Evolutionary conservation across 2,797 vertebrate genomes (phyloP), one percentile per base, ranked within the genome.

Genomic region (Varecia variegata): DNA sequence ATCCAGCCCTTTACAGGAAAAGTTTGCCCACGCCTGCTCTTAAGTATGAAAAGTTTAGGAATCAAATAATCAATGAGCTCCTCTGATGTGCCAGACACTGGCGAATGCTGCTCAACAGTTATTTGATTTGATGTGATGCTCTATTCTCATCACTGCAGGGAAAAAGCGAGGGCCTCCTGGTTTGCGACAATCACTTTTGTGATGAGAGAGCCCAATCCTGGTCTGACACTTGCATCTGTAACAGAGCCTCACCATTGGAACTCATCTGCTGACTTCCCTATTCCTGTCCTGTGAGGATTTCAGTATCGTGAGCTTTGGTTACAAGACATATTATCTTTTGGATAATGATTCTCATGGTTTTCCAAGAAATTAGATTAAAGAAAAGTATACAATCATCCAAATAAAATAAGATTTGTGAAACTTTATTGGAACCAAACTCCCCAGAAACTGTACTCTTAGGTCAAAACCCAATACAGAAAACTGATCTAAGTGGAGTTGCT

Each of bases 331-430:
- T 14, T 52, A 25, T 56, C 21, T 88, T 79, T 87, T 25, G 15
- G 45, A 38, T 83, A 60, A 56, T 30, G 54, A 62, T n/a, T 21
- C 65, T 77, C 18, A 2, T 7, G 1, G 35, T 38, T 40, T 68
- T 81, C 54, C 27, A 58, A 62, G 90, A 60, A 45, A 40, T 35
- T 35, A 52, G 58, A 5, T 52, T 70, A 79, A 93, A 58, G 45
- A 89, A 30, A 85, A 85, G 32, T 58, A 88, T 18, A 38, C 18
- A 38, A 74, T 50, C 25, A 88, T 60, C 7, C 56, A 58, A 92
- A 70, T 54, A 43, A 89, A 86, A 85, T 15, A 79, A 89, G 43
- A 23, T 87, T 62, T 96, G 90, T 71, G 71, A 91, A 70, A 52
- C 7, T 58, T 84, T 65, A 14, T 7, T 90, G 54, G 15, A 60